phyloP scores from a whole-genome alignment of 2,888 invertebrate genomes.

The Eristalinus aeneus region DNA sequence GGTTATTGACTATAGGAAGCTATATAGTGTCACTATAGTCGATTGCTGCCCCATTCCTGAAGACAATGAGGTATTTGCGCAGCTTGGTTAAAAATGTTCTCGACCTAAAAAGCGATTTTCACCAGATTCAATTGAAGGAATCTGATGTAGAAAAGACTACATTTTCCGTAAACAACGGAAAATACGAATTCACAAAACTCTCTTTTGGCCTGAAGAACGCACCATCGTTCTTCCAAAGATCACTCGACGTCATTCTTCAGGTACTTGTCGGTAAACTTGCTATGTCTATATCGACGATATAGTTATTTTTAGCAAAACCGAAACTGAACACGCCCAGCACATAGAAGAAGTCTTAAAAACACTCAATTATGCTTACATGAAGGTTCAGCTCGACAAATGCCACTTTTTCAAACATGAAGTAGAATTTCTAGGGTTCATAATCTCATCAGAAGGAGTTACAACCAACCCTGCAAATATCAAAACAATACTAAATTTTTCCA shows the following conservation, averaged over 20 bases:
- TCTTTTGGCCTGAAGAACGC: slow-evolving; percentile 52
- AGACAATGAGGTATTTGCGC: too few relatives aligned
- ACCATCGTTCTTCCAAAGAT: slow-evolving; percentile 61
- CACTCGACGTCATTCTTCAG: slow-evolving; percentile 57
- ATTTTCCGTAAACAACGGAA: slow-evolving; percentile 45
- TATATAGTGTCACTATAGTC: too few relatives aligned
- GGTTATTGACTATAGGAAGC: too few relatives aligned
- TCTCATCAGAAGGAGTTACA: too few relatives aligned
- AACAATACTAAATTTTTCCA: too few relatives aligned
- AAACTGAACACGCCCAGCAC: slow-evolving; percentile 37
- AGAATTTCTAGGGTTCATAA: too few relatives aligned
- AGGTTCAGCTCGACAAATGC: slow-evolving; percentile 55
- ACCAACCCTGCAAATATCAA: neutral
- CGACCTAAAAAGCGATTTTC: slow-evolving; percentile 30
- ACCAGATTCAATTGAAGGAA: slow-evolving; percentile 42
- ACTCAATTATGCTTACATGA: slow-evolving; percentile 28
- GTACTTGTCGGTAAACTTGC: too few relatives aligned
- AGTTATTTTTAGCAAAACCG: slow-evolving; percentile 49
- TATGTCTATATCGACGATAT: slow-evolving; percentile 63
- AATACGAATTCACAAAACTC: slow-evolving; percentile 52
- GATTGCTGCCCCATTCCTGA: too few relatives aligned
- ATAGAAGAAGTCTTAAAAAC: slow-evolving; percentile 38
- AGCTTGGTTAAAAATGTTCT: too few relatives aligned
- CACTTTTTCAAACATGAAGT: slow-evolving; percentile 46
- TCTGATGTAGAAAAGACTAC: slow-evolving; percentile 50